Conservation (phyloP, 2,888 invertebrate species). For the Ophraella communa region DNA sequence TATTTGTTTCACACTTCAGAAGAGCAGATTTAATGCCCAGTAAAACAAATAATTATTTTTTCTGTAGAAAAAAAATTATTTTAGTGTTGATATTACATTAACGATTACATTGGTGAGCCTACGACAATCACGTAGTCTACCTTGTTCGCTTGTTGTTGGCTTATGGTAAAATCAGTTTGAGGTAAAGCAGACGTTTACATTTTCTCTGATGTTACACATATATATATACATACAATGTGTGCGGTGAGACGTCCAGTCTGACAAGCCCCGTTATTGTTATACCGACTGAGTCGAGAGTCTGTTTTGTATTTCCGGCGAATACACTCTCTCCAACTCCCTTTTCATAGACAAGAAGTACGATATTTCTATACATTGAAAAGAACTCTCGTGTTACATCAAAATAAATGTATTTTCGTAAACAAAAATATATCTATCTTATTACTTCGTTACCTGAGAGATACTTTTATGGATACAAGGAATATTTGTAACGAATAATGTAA, state of each 20-base stretch:
- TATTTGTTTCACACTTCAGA: too few relatives aligned
- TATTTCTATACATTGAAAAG: constrained; percentile 42
- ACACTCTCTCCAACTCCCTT: constrained; percentile 21
- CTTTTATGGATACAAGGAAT: not conserved
- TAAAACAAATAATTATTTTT: too few relatives aligned
- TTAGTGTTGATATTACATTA: too few relatives aligned
- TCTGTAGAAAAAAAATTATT: too few relatives aligned
- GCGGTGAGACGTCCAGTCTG: constrained; percentile 26
- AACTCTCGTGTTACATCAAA: constrained; percentile 39
- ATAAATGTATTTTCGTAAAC: constrained; percentile 35
- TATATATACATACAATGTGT: constrained; percentile 25
- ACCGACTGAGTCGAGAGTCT: constrained; percentile 22
- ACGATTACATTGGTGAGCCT: too few relatives aligned
- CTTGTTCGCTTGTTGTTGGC: not conserved
- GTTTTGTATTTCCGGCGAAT: constrained; percentile 27
- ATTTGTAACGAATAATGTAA: too few relatives aligned
- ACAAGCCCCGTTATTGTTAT: constrained; percentile 26
- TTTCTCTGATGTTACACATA: constrained; percentile 9
- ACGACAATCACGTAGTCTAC: too few relatives aligned
- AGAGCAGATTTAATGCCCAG: too few relatives aligned
- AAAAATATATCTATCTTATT: constrained; percentile 38
- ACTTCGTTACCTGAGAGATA: constrained; percentile 25
- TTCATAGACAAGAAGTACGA: constrained; percentile 12
- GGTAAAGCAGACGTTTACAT: constrained; percentile 24
- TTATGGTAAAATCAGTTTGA: constrained; percentile 21